Evolutionary conservation across 2,113 vertebrate species (phyloP), one percentile per base, ranked within the genome.

Genomic region (Gambusia affinis): DNA sequence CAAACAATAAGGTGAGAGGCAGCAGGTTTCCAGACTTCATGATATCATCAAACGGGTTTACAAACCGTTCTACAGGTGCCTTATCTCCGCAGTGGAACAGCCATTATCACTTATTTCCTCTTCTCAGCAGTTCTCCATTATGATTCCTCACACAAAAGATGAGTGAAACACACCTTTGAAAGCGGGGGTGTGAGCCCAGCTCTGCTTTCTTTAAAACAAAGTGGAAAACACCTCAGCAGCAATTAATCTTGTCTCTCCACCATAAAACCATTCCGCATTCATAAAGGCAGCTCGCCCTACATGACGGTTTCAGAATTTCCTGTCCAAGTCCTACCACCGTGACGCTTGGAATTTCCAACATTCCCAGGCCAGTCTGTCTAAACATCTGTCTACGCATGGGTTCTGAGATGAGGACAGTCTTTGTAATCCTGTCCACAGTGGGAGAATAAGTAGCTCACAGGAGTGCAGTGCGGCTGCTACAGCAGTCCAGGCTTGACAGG

Each of bases 391-490:
- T 64, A 60, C 73, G 83, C 81, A 81, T 78, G 87, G 85, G 79
- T 86, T 68, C 66, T 88, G 79, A 75, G 76, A 90, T 19, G 73
- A 88, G 87, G 89, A 93, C 83, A 81, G 90, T 91, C 82, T 85
- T 81, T 91, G 91, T 89, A 92, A 91, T 93, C 86, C 91, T 82
- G 79, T 83, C 81, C 82, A 62, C 72, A 75, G 85, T 79, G 64
- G 85, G 79, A 89, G 90, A 90, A 85, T 88, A 81, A 84, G 85
- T 75, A 78, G 84, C 88, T 90, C 89, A 90, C 86, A 78, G 74
- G 89, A 89, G 88, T 92, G 85, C 83, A 88, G 90, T 87, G 81
- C 44, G 82, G 77, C 89, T 94, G 93, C 92, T 89, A 89, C 81
- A 64, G 70, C 82, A 89, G 78, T 90, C 87, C 84, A 76, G 84